These are phyloP conservation scores for Mesoclemmys tuberculata DNA, from an alignment of 2,113 vertebrate species.

Conservation along the genomic window DNA sequence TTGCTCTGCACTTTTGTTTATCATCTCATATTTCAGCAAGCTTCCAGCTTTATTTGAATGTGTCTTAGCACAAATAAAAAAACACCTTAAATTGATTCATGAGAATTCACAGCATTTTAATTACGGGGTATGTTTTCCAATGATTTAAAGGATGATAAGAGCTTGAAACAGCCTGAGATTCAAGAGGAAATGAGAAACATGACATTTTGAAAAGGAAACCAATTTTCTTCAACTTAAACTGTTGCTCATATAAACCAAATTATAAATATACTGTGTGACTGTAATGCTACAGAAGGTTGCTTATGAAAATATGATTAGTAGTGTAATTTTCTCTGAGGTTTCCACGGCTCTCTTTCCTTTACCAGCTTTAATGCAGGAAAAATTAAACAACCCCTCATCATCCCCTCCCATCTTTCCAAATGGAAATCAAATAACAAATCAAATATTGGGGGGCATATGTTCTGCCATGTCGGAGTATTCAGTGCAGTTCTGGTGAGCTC, in stretches of 20 bases:
- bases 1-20: conserved; percentile 9
- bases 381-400: conserved; percentile 55
- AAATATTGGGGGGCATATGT: not conserved
- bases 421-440: conserved; percentile 62
- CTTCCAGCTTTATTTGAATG: conserved; percentile 72
- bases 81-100: conserved; percentile 76
- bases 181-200: conserved; percentile 82
- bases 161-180: conserved; percentile 72
- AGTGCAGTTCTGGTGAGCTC: not conserved
- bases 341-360: conserved; percentile 60
- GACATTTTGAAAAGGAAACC: conserved; percentile 84
- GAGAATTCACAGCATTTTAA: conserved; percentile 78
- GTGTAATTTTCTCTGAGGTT: conserved; percentile 72
- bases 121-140: conserved; percentile 76
- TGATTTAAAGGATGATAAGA: conserved; percentile 78
- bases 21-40: conserved; percentile 60
- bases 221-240: conserved; percentile 83
- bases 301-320: conserved; percentile 75
- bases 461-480: not conserved
- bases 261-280: conserved; percentile 79
- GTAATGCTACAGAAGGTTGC: conserved; percentile 72
- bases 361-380: conserved; percentile 38
- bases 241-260: conserved; percentile 80
- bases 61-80: conserved; percentile 76
- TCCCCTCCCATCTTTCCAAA: conserved; percentile 28